These are phyloP conservation scores for Phaonia tiefii DNA, from an alignment of 2,888 invertebrate species.

Conservation along the genomic window DNA sequence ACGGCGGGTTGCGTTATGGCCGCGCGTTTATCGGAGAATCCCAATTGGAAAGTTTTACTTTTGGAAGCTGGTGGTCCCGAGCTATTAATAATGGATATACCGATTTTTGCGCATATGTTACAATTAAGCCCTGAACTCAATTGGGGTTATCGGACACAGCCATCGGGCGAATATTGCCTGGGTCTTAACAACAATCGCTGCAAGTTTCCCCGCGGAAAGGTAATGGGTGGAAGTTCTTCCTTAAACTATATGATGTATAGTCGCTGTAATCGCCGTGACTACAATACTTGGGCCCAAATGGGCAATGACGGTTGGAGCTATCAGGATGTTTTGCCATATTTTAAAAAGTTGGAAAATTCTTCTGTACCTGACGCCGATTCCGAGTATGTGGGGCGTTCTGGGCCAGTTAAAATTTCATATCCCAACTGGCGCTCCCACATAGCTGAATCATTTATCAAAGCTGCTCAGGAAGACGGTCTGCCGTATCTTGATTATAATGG, in stretches of 20 bases:
- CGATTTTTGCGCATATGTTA: conserved; percentile 86
- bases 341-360: conserved; percentile 88
- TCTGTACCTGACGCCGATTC: conserved; percentile 82
- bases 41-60: conserved; percentile 84
- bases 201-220: conserved; percentile 90
- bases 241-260: conserved; percentile 92
- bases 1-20: conserved; percentile 90
- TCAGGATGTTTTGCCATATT: conserved; percentile 87
- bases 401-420: conserved; percentile 83
- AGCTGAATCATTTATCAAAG: conserved; percentile 84
- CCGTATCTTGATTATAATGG: conserved; percentile 86
- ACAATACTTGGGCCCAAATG: conserved; percentile 87
- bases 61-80: conserved; percentile 88
- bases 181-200: conserved; percentile 89
- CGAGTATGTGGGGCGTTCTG: conserved; percentile 82
- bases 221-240: conserved; percentile 90
- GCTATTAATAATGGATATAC: conserved; percentile 88
- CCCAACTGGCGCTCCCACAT: conserved; percentile 83
- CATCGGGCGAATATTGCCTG: conserved; percentile 86
- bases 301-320: conserved; percentile 89
- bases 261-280: conserved; percentile 86
- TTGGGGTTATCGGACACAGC: conserved; percentile 91
- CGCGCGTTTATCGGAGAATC: conserved; percentile 86
- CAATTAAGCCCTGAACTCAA: conserved; percentile 85
- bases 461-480: conserved; percentile 84